A percentile compares a stretch with the other conserved stretches of the same genome.
Conservation (phyloP, 2,797 vertebrate species). For the Gymnocypris eckloni region DNA sequence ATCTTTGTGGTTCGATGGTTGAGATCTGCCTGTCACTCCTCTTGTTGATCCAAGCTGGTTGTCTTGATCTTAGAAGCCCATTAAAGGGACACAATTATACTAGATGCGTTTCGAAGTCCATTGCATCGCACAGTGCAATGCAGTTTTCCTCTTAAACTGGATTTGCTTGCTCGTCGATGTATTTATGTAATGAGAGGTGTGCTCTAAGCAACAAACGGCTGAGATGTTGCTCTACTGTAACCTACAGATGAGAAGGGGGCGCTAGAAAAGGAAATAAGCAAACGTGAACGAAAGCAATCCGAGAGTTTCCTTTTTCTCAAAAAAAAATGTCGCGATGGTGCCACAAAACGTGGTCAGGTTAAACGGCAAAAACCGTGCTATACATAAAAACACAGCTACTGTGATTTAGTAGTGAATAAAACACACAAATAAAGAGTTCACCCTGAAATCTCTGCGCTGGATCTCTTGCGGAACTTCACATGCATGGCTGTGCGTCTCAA, state of each 20-base stretch:
- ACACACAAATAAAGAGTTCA: background rate
- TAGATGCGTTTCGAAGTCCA: background rate
- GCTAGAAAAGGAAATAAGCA: slow-evolving; percentile 65
- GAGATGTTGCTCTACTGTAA: slow-evolving; percentile 29
- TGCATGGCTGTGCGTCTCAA: slow-evolving; percentile 51
- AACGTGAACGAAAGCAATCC: slow-evolving; percentile 45
- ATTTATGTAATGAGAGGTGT: slow-evolving; percentile 29
- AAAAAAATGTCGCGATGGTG: background rate
- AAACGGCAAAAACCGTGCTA: background rate
- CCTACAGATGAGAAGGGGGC: slow-evolving; percentile 61
- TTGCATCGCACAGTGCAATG: background rate
- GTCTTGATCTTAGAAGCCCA: slow-evolving; percentile 22
- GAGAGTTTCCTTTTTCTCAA: slow-evolving; percentile 41
- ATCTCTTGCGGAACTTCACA: slow-evolving; percentile 63
- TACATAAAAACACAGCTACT: background rate
- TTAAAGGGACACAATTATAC: slow-evolving; percentile 13
- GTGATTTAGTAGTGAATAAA: too few relatives aligned
- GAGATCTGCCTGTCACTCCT: slow-evolving; percentile 26
- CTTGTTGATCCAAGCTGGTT: background rate
- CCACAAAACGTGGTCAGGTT: slow-evolving; percentile 4
- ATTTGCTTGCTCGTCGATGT: slow-evolving; percentile 9
- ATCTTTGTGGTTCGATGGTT: slow-evolving; percentile 7
- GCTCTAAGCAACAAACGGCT: background rate
- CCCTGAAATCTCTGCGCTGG: slow-evolving; percentile 50
- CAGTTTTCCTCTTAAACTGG: background rate